These are phyloP conservation scores for Cyclina sinensis DNA, from an alignment of 1,140 invertebrate genomes.

Conservation along the genomic window DNA sequence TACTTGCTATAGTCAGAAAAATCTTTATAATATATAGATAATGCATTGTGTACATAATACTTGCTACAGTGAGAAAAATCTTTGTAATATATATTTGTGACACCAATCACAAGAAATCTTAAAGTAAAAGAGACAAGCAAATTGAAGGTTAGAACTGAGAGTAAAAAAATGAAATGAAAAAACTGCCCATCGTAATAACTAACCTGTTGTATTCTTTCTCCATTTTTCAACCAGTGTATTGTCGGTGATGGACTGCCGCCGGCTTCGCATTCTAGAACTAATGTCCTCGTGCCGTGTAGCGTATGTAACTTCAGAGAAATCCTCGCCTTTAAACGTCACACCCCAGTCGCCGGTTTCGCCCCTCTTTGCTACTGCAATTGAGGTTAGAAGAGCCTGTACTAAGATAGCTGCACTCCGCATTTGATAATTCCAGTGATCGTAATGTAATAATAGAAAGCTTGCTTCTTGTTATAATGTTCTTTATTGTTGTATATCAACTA, in stretches of 20 bases:
- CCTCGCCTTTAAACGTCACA: constrained; percentile 46
- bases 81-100: no score
- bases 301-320: constrained; percentile 49
- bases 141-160: no score
- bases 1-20: no score
- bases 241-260: constrained; percentile 87
- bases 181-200: background rate
- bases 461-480: background rate
- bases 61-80: no score
- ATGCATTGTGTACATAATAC: no score
- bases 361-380: constrained; percentile 67
- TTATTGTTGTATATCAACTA: background rate
- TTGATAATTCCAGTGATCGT: constrained; percentile 10
- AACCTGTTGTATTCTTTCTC: constrained; percentile 84
- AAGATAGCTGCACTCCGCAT: constrained; percentile 14
- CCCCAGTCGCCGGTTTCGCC: constrained; percentile 27
- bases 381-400: constrained; percentile 47
- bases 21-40: no score
- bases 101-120: no score
- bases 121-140: no score
- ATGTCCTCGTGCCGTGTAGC: constrained; percentile 68
- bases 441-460: background rate
- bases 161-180: background rate
- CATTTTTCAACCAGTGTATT: constrained; percentile 88
- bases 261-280: constrained; percentile 87